Evolutionary conservation across 2,888 invertebrate species (phyloP).

Genomic region (Encarsia formosa): DNA sequence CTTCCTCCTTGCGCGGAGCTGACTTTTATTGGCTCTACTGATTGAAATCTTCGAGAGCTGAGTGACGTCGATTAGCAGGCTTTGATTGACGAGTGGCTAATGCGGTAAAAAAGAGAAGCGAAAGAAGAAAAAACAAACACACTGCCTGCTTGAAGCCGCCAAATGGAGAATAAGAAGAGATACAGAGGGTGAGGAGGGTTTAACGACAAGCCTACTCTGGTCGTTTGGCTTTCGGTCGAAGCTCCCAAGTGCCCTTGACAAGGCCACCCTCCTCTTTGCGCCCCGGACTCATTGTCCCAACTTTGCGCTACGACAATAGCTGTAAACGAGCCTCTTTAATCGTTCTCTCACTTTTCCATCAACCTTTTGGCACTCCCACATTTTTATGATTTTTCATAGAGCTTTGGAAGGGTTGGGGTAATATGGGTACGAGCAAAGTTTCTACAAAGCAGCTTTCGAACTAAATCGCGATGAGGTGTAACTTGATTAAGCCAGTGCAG

Average conservation of each 20-base stretch:
- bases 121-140: no score
- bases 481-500: slow-evolving; percentile 38
- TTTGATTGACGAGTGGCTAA: not conserved
- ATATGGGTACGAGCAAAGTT: not conserved
- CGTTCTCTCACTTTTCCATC: not conserved
- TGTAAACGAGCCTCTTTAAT: slow-evolving; percentile 18
- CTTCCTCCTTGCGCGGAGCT: no score
- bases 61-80: no score
- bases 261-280: not conserved
- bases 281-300: slow-evolving; percentile 9
- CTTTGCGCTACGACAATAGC: slow-evolving; percentile 17
- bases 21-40: not conserved
- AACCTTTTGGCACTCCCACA: no score
- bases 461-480: slow-evolving; percentile 12
- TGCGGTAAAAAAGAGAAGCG: no score
- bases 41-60: not conserved
- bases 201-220: not conserved
- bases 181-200: no score
- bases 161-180: no score
- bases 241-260: not conserved
- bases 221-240: not conserved
- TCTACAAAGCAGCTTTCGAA: not conserved
- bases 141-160: no score
- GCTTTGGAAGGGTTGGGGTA: no score
- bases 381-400: no score